phyloP scores from a whole-genome alignment of 2,888 invertebrate species.

The Cephus nigrinus region DNA sequence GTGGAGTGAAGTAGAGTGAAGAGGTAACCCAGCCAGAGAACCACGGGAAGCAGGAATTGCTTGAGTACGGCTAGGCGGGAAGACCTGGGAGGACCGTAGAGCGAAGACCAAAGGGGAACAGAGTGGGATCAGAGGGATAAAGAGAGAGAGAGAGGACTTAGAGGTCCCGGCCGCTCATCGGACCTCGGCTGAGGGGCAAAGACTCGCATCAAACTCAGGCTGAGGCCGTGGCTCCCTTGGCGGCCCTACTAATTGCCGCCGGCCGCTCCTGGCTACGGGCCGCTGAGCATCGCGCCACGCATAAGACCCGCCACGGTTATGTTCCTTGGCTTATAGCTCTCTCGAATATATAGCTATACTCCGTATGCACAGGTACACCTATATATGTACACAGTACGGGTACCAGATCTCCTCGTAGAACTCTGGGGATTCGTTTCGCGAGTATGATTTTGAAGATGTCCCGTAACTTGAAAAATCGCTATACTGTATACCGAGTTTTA shows the following conservation, averaged over 20 bases:
- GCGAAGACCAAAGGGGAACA: slow-evolving; percentile 3
- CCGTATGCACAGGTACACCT: background rate
- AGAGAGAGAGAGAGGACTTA: slow-evolving; percentile 21
- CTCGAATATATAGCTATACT: background rate
- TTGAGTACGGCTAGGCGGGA: slow-evolving; percentile 22
- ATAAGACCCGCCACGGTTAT: slow-evolving; percentile 50
- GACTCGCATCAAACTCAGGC: slow-evolving; percentile 9
- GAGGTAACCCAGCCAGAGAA: slow-evolving; percentile 46
- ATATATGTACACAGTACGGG: background rate
- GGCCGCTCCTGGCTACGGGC: slow-evolving; percentile 63
- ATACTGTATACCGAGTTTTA: background rate
- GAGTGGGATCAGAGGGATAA: slow-evolving; percentile 22
- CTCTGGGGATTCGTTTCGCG: background rate
- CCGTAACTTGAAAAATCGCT: background rate
- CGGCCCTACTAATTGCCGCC: slow-evolving; percentile 64
- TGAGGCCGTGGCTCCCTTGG: slow-evolving; percentile 53
- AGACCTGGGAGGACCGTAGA: slow-evolving; percentile 17
- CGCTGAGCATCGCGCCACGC: slow-evolving; percentile 59
- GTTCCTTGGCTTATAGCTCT: slow-evolving; percentile 46
- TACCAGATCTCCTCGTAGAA: background rate
- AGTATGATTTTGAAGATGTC: background rate
- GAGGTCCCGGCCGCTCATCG: slow-evolving; percentile 22
- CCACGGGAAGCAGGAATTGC: slow-evolving; percentile 27
- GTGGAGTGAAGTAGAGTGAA: slow-evolving; percentile 46
- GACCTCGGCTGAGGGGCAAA: slow-evolving; percentile 47